Conservation (phyloP, 2,797 vertebrate species). For the Acanthurus tractus region DNA sequence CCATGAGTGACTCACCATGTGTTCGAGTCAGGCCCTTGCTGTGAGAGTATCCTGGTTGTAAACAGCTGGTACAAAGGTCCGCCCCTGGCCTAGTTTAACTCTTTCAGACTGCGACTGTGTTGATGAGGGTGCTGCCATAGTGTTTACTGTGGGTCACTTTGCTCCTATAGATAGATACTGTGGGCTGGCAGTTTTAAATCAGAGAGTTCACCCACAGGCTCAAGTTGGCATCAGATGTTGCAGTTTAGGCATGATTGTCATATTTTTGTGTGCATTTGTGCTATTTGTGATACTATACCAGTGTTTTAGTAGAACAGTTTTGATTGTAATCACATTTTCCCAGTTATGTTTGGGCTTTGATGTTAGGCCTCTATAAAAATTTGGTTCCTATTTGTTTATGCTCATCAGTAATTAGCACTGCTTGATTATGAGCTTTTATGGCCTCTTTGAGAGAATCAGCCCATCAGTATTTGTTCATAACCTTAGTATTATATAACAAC, state of each 20-base stretch:
- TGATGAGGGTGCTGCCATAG: background rate
- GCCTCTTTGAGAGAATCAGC: background rate
- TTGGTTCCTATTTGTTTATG: background rate
- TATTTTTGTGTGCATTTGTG: background rate
- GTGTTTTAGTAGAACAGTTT: background rate
- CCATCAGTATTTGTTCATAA: background rate
- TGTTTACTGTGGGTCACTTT: conserved; percentile 16
- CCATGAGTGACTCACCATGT: conserved; percentile 41
- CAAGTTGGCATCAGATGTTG: background rate
- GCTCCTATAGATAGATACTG: background rate
- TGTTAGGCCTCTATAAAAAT: background rate
- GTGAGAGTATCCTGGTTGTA: conserved; percentile 47
- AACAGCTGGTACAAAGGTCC: conserved; percentile 66
- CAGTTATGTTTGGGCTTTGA: background rate
- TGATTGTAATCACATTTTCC: background rate
- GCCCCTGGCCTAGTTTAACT: conserved; percentile 52
- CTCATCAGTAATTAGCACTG: background rate
- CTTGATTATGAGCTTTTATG: background rate
- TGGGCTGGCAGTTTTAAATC: conserved; percentile 4
- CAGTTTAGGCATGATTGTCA: background rate
- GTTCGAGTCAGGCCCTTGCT: background rate
- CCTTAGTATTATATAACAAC: background rate
- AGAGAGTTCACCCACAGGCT: background rate
- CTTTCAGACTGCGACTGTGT: conserved; percentile 15
- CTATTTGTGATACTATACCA: background rate